Percentiles rank a stretch among this genome's conserved stretches.
Conservation (phyloP, 1,140 invertebrate species). For the Brachionus plicatilis region DNA sequence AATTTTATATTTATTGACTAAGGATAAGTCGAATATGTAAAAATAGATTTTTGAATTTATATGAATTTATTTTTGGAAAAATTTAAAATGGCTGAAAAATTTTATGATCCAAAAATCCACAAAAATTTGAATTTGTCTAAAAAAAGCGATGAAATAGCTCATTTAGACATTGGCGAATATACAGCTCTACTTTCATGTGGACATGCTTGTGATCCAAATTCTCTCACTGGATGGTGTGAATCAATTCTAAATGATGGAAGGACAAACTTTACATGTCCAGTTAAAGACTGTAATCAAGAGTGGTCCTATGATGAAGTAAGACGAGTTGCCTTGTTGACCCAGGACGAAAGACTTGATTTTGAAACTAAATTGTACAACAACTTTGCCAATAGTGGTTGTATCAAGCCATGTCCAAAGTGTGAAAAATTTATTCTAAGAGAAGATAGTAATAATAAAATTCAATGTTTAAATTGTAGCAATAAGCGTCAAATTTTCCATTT, state of each 20-base stretch:
- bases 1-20: neutral
- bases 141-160: neutral
- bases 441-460: neutral
- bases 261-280: neutral
- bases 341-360: neutral
- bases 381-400: neutral
- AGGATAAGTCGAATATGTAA: neutral
- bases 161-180: neutral
- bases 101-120: neutral
- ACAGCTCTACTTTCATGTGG: neutral
- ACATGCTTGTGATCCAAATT: neutral
- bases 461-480: neutral
- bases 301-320: neutral
- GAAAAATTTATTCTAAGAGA: neutral
- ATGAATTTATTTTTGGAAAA: neutral
- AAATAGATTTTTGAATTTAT: neutral
- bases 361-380: neutral
- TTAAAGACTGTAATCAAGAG: neutral
- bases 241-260: neutral
- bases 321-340: neutral
- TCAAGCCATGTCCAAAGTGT: constrained; percentile 4
- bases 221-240: neutral
- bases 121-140: neutral
- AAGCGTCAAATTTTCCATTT: neutral
- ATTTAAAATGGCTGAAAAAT: neutral